Percentiles rank a stretch among this genome's conserved stretches.
Evolutionary conservation across 2,113 vertebrate species (phyloP).

Genomic region (Eclectus roratus): DNA sequence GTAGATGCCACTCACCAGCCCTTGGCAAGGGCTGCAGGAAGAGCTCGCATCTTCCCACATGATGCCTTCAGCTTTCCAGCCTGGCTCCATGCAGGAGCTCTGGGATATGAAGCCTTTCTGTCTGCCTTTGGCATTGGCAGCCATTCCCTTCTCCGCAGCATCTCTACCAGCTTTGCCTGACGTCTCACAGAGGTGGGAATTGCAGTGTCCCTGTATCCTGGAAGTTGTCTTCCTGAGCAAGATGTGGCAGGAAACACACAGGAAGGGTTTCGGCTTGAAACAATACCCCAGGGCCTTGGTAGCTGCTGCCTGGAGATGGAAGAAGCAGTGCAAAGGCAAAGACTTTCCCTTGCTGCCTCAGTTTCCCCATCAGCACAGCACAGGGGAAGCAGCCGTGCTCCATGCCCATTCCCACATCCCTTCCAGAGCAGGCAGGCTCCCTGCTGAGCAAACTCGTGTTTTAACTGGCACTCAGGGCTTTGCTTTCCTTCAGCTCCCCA

Average conservation of each 20-base stretch:
- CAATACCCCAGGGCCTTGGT: neutral
- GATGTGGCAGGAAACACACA: neutral
- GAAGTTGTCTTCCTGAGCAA: neutral
- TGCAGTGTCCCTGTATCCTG: neutral
- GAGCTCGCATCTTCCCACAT: rapidly evolving
- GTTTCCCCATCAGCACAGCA: neutral
- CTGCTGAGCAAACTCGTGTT: neutral
- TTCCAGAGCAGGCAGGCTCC: neutral
- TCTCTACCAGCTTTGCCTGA: neutral
- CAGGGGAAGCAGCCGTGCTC: neutral
- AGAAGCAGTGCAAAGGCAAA: neutral
- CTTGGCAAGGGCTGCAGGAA: neutral
- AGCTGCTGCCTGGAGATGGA: neutral
- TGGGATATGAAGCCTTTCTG: neutral
- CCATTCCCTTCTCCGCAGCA: neutral
- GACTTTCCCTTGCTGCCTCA: neutral
- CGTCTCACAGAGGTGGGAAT: neutral
- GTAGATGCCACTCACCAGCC: rapidly evolving
- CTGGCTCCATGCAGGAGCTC: neutral
- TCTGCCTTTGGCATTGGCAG: neutral
- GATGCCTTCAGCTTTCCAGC: neutral
- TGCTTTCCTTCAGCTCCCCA: neutral
- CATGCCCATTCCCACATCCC: neutral
- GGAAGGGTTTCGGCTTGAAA: neutral
- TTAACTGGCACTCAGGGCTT: neutral